phyloP scores from a whole-genome alignment of 2,113 vertebrate genomes.

The Benitochromis conjunctus region DNA sequence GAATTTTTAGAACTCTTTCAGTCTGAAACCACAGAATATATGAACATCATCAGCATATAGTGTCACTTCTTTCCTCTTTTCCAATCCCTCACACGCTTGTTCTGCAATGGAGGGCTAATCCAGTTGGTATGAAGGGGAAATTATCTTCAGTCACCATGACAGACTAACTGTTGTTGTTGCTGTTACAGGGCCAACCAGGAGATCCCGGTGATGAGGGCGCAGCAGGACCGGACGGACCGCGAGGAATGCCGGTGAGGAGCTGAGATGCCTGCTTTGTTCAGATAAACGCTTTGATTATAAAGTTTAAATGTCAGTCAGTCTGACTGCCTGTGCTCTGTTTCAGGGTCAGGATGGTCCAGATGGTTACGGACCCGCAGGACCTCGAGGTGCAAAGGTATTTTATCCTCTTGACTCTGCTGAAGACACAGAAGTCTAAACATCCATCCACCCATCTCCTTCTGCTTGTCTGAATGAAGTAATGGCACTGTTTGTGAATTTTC shows the following conservation, averaged over 20 bases:
- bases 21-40: background rate
- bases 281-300: background rate
- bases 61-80: background rate
- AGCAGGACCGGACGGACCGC: conserved; percentile 66
- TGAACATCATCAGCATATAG: background rate
- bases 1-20: background rate
- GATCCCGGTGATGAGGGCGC: conserved; percentile 70
- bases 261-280: background rate
- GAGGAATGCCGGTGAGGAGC: conserved; percentile 76
- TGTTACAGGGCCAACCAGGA: conserved; percentile 79
- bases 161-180: background rate
- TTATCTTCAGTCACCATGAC: background rate
- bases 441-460: background rate
- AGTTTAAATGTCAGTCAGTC: background rate
- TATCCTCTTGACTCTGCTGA: background rate
- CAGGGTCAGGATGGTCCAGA: conserved; percentile 59
- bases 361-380: conserved; percentile 34
- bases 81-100: background rate
- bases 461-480: background rate
- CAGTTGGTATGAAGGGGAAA: background rate
- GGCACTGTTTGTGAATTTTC: too few relatives aligned
- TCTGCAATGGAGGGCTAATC: background rate
- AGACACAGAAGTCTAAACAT: background rate
- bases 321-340: background rate
- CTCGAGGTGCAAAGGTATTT: conserved; percentile 20